Evolutionary conservation across 1,140 invertebrate genomes (phyloP).

Genomic region (Oreohelix idahoensis): DNA sequence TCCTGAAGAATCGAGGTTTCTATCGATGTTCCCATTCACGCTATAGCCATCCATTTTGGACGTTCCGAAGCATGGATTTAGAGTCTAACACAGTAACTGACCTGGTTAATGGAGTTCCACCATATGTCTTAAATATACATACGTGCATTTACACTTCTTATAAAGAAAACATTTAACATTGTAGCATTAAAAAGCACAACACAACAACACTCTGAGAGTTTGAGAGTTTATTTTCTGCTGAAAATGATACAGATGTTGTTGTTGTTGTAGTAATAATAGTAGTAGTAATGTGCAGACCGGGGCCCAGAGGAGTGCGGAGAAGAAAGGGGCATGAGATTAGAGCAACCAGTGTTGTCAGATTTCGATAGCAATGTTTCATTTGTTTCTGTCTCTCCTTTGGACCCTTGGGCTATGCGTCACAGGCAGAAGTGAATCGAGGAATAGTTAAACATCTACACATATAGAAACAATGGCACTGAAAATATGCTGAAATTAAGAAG

Average conservation of each 20-base stretch:
- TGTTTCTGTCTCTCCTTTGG: background rate
- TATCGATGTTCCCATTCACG: too few relatives aligned
- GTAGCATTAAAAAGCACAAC: background rate
- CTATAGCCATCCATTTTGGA: too few relatives aligned
- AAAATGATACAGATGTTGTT: slow-evolving; percentile 40
- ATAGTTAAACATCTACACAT: slow-evolving; percentile 41
- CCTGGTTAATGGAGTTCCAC: too few relatives aligned
- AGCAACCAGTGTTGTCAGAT: background rate
- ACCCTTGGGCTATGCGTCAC: slow-evolving; percentile 19
- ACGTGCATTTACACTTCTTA: too few relatives aligned
- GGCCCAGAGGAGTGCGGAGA: background rate
- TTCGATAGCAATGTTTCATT: background rate
- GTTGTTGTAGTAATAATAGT: background rate
- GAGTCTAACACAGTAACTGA: too few relatives aligned
- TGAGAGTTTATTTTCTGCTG: slow-evolving; percentile 42
- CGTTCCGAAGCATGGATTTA: too few relatives aligned
- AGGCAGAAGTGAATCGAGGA: slow-evolving; percentile 36
- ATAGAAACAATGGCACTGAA: slow-evolving; percentile 39
- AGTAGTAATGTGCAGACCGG: slow-evolving; percentile 24
- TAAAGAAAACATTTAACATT: too few relatives aligned
- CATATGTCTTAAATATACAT: too few relatives aligned
- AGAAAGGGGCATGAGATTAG: background rate
- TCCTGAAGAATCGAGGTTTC: too few relatives aligned
- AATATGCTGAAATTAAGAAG: slow-evolving; percentile 32
- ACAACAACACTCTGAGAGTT: slow-evolving; percentile 35